Conservation (phyloP, 2,797 vertebrate genomes). For the Lateolabrax maculatus region DNA sequence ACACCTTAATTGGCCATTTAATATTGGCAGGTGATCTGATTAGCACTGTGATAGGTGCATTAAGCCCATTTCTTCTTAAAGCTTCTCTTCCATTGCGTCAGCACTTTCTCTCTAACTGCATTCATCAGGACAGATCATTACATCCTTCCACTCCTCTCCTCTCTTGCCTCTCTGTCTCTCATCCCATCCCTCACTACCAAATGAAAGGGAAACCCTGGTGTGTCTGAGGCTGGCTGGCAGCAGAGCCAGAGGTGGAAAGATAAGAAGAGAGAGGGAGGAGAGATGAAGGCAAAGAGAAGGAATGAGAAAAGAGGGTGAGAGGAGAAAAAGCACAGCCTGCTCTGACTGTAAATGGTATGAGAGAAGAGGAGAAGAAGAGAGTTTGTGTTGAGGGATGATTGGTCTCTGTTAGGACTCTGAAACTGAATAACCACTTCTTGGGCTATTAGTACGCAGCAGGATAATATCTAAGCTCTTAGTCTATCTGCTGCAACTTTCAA, state of each 20-base stretch:
- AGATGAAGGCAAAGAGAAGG: conserved; percentile 60
- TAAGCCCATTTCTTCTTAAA: conserved; percentile 60
- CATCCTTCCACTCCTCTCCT: conserved; percentile 71
- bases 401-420: conserved; percentile 60
- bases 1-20: conserved; percentile 41
- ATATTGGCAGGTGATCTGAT: conserved; percentile 55
- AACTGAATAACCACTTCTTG: conserved; percentile 46
- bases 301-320: conserved; percentile 37
- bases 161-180: conserved; percentile 64
- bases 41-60: conserved; percentile 67
- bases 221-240: conserved; percentile 72
- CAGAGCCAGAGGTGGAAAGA: conserved; percentile 80
- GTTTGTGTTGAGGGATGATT: conserved; percentile 63
- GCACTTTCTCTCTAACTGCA: conserved; percentile 81
- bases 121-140: conserved; percentile 86
- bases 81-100: conserved; percentile 69
- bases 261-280: conserved; percentile 64
- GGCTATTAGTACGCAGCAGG: conserved; percentile 59
- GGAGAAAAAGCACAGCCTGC: conserved; percentile 38
- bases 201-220: conserved; percentile 82
- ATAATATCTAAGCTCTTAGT: conserved; percentile 31
- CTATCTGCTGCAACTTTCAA: conserved; percentile 35
- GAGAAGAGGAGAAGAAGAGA: conserved; percentile 43
- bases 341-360: conserved; percentile 72
- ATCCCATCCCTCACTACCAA: conserved; percentile 72